Base-by-base conservation (phyloP, 2,888 invertebrate species). In the Trachelus stipa region DNA sequence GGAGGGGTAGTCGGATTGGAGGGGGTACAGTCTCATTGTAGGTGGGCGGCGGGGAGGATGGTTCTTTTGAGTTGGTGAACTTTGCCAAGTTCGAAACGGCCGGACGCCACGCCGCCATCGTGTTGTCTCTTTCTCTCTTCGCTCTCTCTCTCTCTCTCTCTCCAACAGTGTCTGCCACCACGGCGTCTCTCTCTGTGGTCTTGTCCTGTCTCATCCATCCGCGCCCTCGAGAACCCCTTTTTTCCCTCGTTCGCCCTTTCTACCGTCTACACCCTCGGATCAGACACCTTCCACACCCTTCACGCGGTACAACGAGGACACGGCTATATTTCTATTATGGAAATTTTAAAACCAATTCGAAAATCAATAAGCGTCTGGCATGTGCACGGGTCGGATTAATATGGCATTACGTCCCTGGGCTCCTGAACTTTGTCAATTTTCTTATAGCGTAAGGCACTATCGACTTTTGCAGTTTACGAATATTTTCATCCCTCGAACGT, bases 301-400 rank as follows among this genome's bases (percentile, higher is more conserved):
- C 76, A 75, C 77, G 77, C 69, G 75, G 68, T 23, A 33, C 9
- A 12, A 69, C 69, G 69, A 73, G 75, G 79, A 75, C 76, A 73
- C 33, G 73, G 73, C 73, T 69, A n/a, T 6, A 68, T 74, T 73
- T 12, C 77, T 90, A 90, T 90, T 91, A 90, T 91, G 91, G 90
- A 91, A 90, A 91, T 90, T 91, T 90, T 90, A 89, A 91, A 56
- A 90, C 90, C 90, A 89, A 91, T 91, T 91, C 90, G 91, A 91
- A 91, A 91, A 91, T 91, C 91, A 90, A 91, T 91, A 91, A 85
- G 85, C 82, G 82, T 83, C 83, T 56, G 56, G 56, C 9, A 9
- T 56, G 2, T 23, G 56, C 56, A 56, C 56, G 23, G 15, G 56
- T 4, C 23, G 23, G 23, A 56, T 56, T 56, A 56, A 23, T 23